A percentile compares a stretch with the other conserved stretches of the same genome.
phyloP scores from a whole-genome alignment of 2,797 vertebrate species.

The Gallinago stenura region DNA sequence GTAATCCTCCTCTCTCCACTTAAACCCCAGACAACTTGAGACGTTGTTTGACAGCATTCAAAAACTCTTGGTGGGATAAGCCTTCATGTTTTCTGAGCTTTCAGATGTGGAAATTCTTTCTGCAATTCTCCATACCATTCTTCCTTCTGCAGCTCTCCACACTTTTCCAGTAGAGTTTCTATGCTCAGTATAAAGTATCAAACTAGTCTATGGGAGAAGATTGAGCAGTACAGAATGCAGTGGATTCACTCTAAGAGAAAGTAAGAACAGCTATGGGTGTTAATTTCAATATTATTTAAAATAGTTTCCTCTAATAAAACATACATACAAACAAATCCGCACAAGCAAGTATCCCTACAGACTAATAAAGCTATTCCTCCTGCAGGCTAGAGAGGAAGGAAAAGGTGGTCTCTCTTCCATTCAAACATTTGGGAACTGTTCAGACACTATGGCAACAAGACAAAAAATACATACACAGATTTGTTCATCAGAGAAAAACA shows the following conservation, averaged over 20 bases:
- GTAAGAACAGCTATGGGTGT: background rate
- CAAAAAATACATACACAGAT: background rate
- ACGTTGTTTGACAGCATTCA: background rate
- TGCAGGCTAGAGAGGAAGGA: constrained; percentile 33
- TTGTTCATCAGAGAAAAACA: background rate
- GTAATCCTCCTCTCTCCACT: background rate
- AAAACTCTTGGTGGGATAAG: background rate
- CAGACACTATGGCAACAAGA: background rate
- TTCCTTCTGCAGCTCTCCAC: background rate
- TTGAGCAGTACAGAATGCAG: background rate
- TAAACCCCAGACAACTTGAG: background rate
- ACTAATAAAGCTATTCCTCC: constrained; percentile 5
- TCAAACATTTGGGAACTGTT: constrained; percentile 4
- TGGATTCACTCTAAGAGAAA: background rate
- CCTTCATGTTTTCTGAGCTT: accelerated
- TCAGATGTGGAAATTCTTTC: background rate
- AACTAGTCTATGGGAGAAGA: background rate
- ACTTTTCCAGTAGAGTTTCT: background rate
- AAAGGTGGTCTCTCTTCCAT: constrained; percentile 2
- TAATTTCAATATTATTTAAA: background rate
- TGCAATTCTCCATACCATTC: background rate
- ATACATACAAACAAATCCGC: background rate
- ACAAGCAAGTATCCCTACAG: background rate
- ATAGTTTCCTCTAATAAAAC: background rate
- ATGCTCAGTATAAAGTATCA: background rate